Evolutionary conservation across 1,140 invertebrate genomes (phyloP).

Genomic region (Panulirus ornatus): DNA sequence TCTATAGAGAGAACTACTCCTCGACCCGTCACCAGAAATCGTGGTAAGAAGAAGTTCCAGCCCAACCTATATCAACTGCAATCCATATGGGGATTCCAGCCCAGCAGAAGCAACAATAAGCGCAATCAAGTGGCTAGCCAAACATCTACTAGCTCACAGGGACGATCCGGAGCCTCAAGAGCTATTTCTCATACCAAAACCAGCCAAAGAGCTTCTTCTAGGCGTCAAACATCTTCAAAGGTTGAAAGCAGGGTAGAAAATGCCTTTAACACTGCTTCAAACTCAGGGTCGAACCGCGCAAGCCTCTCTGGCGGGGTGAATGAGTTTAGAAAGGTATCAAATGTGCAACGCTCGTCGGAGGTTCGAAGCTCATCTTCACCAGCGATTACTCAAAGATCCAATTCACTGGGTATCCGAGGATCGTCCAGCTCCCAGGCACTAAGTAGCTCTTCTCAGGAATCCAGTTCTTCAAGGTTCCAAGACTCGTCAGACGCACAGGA

Average conservation of each 20-base stretch:
- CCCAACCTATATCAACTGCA: conserved; percentile 8
- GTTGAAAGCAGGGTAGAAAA: background rate
- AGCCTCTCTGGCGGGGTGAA: background rate
- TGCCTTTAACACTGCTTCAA: background rate
- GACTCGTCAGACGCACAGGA: no score
- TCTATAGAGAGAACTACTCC: no score
- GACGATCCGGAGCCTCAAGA: conserved; percentile 4
- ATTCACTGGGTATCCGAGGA: no score
- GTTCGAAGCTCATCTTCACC: no score
- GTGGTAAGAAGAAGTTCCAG: conserved; percentile 46
- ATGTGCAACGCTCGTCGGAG: no score
- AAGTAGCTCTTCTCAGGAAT: no score
- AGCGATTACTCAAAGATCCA: no score
- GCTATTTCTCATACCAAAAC: background rate
- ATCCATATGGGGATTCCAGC: background rate
- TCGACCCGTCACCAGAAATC: conserved; percentile 12
- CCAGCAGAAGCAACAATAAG: background rate
- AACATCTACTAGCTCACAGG: background rate
- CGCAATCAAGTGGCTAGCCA: background rate
- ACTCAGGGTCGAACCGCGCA: background rate
- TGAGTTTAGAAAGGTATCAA: no score
- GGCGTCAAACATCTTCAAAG: no score
- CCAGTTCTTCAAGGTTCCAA: no score
- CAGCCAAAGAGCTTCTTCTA: background rate
- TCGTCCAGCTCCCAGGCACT: no score